Base-by-base conservation (phyloP, 2,113 vertebrate species). In the Dissostichus mawsoni region DNA sequence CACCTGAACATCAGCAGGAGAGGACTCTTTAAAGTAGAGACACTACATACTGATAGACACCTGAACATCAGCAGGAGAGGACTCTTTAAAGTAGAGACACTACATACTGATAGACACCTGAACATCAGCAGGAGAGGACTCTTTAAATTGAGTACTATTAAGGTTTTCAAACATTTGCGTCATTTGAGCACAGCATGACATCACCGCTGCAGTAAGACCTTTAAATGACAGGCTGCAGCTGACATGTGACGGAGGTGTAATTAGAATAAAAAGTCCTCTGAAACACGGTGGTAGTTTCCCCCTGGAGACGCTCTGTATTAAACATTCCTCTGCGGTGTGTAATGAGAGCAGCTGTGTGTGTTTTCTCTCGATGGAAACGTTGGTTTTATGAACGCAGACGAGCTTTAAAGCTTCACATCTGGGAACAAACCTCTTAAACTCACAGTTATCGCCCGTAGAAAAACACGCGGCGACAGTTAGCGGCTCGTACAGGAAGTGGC, bases 281-380 rank as follows among this genome's bases (percentile, higher is more conserved):
- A 77, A 25, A 63, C 36, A 47, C 71, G 74, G 45, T 87, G 47
- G 36, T 41, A 64, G 84, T 77, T 64, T 62, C 23, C 77, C 89
- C 83, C 68, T 13, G 82, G 5, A 78, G 79, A 66, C 13, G 8
- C 68, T 56, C 52, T 71, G 79, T 71, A 64, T 88, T 90, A 86
- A 88, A 89, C 88, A 93, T 95, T 93, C 92, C 83, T 94, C 12
- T 6, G 65, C 10, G 56, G 65, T 79, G 85, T 36, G 87, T 94
- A 87, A 93, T 89, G 81, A 88, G 73, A 85, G 67, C 90, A 92
- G 88, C 87, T 93, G 87, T 65, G 62, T 14, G 78, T 81, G 18
- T 50, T 48, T 48, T 78, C 50, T 71, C 71, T 59, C 73, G 50
- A 20, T 63, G 69, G 83, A 85, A 84, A 81, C 58, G 69, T 83